Evolutionary conservation across 2,797 vertebrate genomes (phyloP), one percentile per base, ranked within the genome.

Genomic region (Gastrophryne carolinensis): DNA sequence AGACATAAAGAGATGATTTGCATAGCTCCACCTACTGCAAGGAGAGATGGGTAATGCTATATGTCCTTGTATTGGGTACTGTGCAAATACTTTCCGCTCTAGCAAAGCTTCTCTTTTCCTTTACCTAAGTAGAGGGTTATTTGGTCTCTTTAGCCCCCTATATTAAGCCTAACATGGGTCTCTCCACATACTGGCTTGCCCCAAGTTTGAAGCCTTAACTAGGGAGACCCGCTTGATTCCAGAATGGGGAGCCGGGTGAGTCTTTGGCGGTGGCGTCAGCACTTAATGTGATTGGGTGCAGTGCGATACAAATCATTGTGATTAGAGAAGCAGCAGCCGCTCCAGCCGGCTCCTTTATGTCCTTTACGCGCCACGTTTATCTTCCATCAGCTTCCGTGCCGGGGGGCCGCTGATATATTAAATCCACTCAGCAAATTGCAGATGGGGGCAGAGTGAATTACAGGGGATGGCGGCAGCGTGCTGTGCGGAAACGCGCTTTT

Each of bases 401-500:
- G 49, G 47, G 13, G 34, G 23, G 15, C 47, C 30, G 50, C 15
- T 29, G 27, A 24, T 23, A 26, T 44, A 54, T 73, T 54, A 64
- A 64, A 65, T 54, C 37, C 71, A 73, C 58, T 73, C 58, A 39
- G 49, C 70, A 54, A 41, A 63, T 73, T 73, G 50, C 32, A 29
- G 32, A 17, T 23, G 1, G 13, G 24, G n/a, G n/a, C n/a, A 13
- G 49, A 52, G 58, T 62, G 13, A 73, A 73, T 63, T 53, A 21
- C 26, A 8, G 5, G 1, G 50, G n/a, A n/a, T n/a, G 23, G 32
- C 65, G 23, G 50, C 17, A 17, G 35, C 54, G 29, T 53, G n/a
- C 65, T 66, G 44, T 23, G 49, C 11, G n/a, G 49, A 26, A 54
- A 32, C 3, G 39, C 8, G n/a, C 5, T 52, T 7, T 26, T n/a